Evolutionary conservation across 2,113 vertebrate species (phyloP).

Genomic region (Sciurus niger): DNA sequence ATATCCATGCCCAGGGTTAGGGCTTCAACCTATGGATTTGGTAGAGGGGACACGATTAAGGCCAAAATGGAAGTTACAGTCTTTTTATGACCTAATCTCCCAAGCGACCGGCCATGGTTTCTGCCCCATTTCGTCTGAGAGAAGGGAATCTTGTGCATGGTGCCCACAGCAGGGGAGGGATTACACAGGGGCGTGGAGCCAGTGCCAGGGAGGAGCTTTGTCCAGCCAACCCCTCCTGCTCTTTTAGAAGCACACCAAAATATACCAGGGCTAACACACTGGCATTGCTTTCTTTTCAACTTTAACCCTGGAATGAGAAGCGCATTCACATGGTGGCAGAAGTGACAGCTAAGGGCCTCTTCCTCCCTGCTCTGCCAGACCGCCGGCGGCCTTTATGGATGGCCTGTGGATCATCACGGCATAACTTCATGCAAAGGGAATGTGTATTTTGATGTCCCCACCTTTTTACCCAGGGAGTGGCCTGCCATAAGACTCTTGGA

Average conservation of each 20-base stretch:
- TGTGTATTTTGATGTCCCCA: no score
- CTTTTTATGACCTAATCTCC: no score
- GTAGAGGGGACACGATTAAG: neutral
- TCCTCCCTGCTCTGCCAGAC: neutral
- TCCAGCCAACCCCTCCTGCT: no score
- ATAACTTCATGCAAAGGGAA: neutral
- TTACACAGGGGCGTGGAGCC: no score
- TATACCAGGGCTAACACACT: accelerated
- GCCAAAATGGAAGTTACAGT: no score
- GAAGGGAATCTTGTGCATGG: neutral
- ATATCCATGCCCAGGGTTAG: no score
- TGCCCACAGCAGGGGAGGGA: no score
- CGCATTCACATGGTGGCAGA: neutral
- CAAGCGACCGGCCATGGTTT: neutral
- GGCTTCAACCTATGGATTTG: no score
- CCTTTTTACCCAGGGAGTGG: neutral
- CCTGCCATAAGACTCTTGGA: no score
- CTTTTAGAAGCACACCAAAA: neutral
- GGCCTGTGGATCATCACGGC: no score
- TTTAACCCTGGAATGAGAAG: neutral
- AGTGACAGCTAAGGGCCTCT: accelerated
- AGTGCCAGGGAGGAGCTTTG: neutral
- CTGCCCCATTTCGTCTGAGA: no score
- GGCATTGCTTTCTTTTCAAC: neutral
- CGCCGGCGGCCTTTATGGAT: neutral